These are phyloP conservation scores for Caerostris extrusa DNA, from an alignment of 1,140 invertebrate genomes.

Conservation along the genomic window DNA sequence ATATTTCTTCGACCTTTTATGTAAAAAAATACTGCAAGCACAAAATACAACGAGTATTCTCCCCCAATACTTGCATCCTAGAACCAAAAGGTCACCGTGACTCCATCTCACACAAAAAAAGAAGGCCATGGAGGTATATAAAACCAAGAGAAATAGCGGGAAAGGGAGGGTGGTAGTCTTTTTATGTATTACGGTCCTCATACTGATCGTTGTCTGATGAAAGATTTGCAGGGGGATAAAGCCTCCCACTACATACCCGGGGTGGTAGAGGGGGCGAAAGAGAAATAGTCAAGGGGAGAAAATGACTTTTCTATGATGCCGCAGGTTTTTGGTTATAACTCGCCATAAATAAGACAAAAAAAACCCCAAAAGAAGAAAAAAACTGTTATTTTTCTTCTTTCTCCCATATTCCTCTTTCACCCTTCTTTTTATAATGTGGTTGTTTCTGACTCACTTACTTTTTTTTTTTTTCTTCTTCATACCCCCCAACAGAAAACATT, in stretches of 20 bases:
- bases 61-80: too few relatives aligned
- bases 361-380: slow-evolving; percentile 27
- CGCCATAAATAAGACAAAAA: slow-evolving; percentile 67
- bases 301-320: slow-evolving; percentile 71
- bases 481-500: slow-evolving; percentile 29
- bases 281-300: slow-evolving; percentile 17
- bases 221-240: slow-evolving; percentile 55
- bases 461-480: slow-evolving; percentile 10
- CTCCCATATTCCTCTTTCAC: background rate
- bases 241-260: background rate
- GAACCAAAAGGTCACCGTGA: background rate
- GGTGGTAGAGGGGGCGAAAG: background rate
- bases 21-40: too few relatives aligned
- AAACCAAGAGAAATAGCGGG: background rate
- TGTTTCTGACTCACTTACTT: slow-evolving; percentile 44
- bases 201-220: slow-evolving; percentile 70
- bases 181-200: background rate
- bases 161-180: background rate
- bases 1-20: too few relatives aligned
- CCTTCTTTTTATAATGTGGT: slow-evolving; percentile 60
- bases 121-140: background rate
- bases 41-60: too few relatives aligned
- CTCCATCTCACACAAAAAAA: background rate
- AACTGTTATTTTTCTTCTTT: background rate
- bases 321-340: slow-evolving; percentile 69